Percentiles rank a stretch among this genome's conserved stretches.
Conservation (phyloP, 2,113 vertebrate genomes). For the Empidonax alnorum region DNA sequence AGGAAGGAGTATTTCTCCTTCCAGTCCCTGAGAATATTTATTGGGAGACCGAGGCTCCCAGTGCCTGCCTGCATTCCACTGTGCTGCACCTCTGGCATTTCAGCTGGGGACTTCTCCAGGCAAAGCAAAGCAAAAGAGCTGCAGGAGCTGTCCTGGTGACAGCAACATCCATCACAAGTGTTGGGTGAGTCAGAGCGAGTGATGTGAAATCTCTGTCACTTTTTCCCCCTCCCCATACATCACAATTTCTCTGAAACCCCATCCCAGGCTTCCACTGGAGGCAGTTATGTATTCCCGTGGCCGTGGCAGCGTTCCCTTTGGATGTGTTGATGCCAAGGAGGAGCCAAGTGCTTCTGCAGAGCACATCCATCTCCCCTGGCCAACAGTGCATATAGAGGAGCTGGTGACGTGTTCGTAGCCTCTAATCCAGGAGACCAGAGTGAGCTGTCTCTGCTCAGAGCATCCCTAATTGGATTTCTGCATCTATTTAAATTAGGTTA, state of each 20-base stretch:
- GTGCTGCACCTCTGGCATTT: background rate
- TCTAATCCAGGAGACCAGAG: background rate
- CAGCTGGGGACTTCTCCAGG: background rate
- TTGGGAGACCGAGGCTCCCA: background rate
- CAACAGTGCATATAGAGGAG: background rate
- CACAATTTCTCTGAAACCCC: background rate
- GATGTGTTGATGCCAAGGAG: background rate
- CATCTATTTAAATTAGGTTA: constrained; percentile 61
- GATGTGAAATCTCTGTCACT: background rate
- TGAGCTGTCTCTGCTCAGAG: constrained; percentile 55
- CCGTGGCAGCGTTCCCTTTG: background rate
- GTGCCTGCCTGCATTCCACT: background rate
- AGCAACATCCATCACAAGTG: background rate
- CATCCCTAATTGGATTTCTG: constrained; percentile 59
- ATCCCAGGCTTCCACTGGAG: background rate
- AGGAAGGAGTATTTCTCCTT: background rate
- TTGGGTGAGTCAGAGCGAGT: background rate
- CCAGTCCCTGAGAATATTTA: background rate
- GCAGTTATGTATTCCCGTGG: background rate
- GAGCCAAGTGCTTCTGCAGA: background rate
- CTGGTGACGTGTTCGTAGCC: background rate
- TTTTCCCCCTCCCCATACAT: background rate
- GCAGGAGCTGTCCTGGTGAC: background rate
- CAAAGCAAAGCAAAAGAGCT: background rate
- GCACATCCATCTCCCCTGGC: background rate